Evolutionary conservation across 2,797 vertebrate species (phyloP).

Genomic region (Mus spretus): DNA sequence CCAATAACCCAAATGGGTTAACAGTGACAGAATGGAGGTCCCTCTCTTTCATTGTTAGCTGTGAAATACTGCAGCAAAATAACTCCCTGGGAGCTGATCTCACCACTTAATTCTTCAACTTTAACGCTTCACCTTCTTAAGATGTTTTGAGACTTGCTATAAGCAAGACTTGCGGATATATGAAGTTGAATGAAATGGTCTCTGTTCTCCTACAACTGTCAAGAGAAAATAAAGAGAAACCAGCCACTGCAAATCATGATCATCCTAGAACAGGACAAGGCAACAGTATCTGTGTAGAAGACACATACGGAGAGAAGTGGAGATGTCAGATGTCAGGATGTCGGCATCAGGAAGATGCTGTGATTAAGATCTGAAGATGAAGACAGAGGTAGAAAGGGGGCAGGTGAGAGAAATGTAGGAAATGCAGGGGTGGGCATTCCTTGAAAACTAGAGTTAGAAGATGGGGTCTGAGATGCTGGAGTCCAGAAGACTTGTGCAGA

Average conservation of each 20-base stretch:
- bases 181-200: background rate
- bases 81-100: background rate
- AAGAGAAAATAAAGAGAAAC: background rate
- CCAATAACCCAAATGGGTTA: background rate
- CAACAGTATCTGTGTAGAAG: background rate
- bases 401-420: background rate
- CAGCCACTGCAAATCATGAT: background rate
- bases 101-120: background rate
- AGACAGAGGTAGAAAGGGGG: background rate
- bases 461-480: background rate
- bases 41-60: background rate
- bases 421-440: background rate
- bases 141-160: background rate
- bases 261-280: background rate
- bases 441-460: background rate
- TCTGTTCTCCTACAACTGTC: constrained; percentile 1
- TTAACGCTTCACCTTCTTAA: background rate
- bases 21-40: background rate
- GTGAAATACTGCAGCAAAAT: background rate
- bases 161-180: background rate
- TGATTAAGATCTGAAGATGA: background rate
- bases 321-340: background rate
- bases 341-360: background rate
- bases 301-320: background rate
- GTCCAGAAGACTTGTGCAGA: background rate